phyloP scores from a whole-genome alignment of 2,797 vertebrate species.

The Balearica regulorum region DNA sequence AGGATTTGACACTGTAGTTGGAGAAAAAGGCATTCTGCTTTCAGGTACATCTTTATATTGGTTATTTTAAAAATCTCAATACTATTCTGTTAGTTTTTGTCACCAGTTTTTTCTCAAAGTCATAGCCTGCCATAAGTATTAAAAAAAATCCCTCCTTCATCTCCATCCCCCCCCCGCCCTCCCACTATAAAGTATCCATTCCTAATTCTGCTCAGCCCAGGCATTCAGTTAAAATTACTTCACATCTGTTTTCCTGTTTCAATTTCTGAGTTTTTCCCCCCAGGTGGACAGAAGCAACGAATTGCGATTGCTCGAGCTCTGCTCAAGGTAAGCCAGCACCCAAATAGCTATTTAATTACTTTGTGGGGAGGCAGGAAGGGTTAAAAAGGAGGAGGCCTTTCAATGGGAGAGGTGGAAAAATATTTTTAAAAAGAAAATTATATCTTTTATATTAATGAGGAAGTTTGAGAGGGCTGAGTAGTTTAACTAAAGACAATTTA shows the following conservation, averaged over 20 bases:
- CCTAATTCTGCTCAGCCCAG: neutral
- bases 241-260: neutral
- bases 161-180: neutral
- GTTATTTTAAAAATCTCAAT: neutral
- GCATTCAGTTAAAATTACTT: neutral
- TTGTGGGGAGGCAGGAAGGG: neutral
- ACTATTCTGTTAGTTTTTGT: neutral
- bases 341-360: neutral
- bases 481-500: neutral
- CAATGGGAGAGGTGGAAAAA: neutral
- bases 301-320: slow-evolving; percentile 96
- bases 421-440: neutral
- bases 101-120: neutral
- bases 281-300: slow-evolving; percentile 97
- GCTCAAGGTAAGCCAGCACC: slow-evolving; percentile 83
- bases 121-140: neutral
- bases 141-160: neutral
- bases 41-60: slow-evolving; percentile 80
- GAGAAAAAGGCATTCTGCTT: slow-evolving; percentile 93
- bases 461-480: neutral
- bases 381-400: neutral
- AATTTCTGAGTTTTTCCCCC: neutral
- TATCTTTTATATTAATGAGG: neutral
- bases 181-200: neutral
- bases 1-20: slow-evolving; percentile 91